phyloP scores from a whole-genome alignment of 2,113 vertebrate species.

The Elephas maximus region DNA sequence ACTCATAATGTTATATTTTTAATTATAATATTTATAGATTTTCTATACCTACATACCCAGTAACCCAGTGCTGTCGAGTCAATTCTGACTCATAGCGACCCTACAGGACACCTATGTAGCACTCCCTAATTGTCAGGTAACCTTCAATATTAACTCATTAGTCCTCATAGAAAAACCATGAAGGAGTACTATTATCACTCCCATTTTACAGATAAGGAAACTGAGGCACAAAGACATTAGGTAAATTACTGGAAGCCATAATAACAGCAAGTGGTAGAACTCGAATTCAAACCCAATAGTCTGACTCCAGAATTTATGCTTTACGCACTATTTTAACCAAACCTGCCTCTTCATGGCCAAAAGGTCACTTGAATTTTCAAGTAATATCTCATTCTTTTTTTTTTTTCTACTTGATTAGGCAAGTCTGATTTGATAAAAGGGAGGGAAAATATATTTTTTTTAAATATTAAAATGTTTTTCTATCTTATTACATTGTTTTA shows the following conservation, averaged over 20 bases:
- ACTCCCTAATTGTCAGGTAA: not conserved
- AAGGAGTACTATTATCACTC: not conserved
- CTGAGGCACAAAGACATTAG: not conserved
- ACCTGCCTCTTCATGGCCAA: not conserved
- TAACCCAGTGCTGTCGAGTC: too few species aligned
- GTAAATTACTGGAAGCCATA: not conserved
- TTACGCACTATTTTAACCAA: not conserved
- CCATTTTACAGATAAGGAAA: not conserved
- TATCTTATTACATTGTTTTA: not conserved
- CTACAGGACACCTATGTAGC: too few species aligned
- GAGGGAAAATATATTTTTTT: not conserved
- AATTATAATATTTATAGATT: not conserved
- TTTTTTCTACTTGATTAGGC: not conserved
- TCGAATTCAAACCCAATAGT: not conserved
- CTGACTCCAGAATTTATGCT: not conserved
- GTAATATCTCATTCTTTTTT: not conserved
- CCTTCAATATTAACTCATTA: not conserved
- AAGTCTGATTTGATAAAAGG: not conserved
- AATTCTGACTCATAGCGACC: too few species aligned
- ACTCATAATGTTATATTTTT: not conserved
- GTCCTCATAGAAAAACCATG: not conserved
- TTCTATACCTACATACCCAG: not conserved
- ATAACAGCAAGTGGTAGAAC: not conserved
- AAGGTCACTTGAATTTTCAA: not conserved
- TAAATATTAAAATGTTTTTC: not conserved